These are phyloP conservation scores for Musca domestica DNA, from an alignment of 1,140 invertebrate species.

Conservation along the genomic window DNA sequence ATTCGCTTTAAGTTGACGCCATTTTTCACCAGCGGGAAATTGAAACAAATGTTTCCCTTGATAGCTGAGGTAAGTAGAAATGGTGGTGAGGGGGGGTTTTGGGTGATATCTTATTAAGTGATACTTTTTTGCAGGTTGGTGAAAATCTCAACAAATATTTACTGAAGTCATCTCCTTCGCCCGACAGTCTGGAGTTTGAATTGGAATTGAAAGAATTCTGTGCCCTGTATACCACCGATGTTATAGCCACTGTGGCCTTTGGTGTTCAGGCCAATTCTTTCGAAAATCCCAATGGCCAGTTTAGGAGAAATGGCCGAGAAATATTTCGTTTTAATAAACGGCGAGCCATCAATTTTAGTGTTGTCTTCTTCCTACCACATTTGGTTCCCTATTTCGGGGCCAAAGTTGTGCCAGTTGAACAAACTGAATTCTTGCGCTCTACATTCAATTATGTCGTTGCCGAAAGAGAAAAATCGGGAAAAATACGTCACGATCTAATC, in stretches of 20 bases:
- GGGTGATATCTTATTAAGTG: conserved; percentile 49
- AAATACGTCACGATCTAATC: conserved; percentile 54
- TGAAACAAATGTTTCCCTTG: conserved; percentile 59
- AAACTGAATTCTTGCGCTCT: conserved; percentile 43
- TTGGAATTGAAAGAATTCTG: conserved; percentile 56
- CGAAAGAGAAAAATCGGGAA: conserved; percentile 42
- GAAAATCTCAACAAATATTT: conserved; percentile 41
- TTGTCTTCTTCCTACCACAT: conserved; percentile 55
- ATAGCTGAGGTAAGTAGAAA: conserved; percentile 45
- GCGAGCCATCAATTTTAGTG: conserved; percentile 56
- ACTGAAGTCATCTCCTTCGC: conserved; percentile 33
- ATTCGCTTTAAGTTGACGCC: conserved; percentile 58
- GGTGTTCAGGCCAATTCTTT: conserved; percentile 61
- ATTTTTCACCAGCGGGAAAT: conserved; percentile 59
- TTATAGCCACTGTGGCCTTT: conserved; percentile 62
- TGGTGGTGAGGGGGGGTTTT: conserved; percentile 38
- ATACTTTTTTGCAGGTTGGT: conserved; percentile 37
- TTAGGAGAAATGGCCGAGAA: conserved; percentile 52
- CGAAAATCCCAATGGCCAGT: conserved; percentile 55
- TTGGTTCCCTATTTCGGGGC: conserved; percentile 39
- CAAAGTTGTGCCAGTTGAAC: conserved; percentile 40
- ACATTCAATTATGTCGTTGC: conserved; percentile 52
- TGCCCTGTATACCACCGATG: conserved; percentile 60
- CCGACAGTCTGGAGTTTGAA: conserved; percentile 37
- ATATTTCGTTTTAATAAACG: conserved; percentile 59